Evolutionary conservation across 1,140 invertebrate genomes (phyloP).

Genomic region (Neocloeon triangulifer): DNA sequence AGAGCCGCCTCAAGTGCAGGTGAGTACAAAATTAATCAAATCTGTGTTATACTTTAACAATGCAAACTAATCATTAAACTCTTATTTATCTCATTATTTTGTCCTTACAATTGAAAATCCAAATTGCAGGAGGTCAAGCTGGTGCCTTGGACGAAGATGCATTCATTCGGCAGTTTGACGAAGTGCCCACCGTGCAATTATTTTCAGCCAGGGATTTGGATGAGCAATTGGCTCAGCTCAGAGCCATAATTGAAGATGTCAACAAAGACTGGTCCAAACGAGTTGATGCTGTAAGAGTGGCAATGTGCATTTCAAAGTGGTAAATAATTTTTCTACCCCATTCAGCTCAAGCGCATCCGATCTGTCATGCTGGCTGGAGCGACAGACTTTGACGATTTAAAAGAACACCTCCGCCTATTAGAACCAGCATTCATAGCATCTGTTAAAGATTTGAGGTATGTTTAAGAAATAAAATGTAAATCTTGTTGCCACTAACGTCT

Average conservation of each 20-base stretch:
- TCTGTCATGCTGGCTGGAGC: slow-evolving; percentile 60
- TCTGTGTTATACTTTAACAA: too few species aligned
- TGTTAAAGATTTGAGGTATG: slow-evolving; percentile 71
- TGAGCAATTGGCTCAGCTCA: slow-evolving; percentile 53
- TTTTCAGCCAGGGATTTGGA: slow-evolving; percentile 67
- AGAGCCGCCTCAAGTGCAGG: too few species aligned
- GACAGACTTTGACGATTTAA: slow-evolving; percentile 60
- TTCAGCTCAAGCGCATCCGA: slow-evolving; percentile 64
- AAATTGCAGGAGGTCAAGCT: too few species aligned
- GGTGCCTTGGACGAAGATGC: slow-evolving; percentile 74
- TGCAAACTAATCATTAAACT: too few species aligned
- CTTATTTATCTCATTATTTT: too few species aligned
- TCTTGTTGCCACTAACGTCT: too few species aligned
- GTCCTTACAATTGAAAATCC: too few species aligned
- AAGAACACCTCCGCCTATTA: slow-evolving; percentile 47
- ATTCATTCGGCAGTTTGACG: slow-evolving; percentile 68
- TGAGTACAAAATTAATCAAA: too few species aligned
- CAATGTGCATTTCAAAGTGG: neutral
- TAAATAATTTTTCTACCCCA: slow-evolving; percentile 12
- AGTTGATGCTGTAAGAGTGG: slow-evolving; percentile 49
- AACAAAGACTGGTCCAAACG: slow-evolving; percentile 84
- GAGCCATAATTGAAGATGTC: slow-evolving; percentile 50
- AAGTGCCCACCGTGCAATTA: slow-evolving; percentile 56
- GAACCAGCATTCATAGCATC: slow-evolving; percentile 61
- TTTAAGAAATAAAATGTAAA: too few species aligned